phyloP scores from a whole-genome alignment of 2,888 invertebrate species.

The Zygogramma bicolorata region DNA sequence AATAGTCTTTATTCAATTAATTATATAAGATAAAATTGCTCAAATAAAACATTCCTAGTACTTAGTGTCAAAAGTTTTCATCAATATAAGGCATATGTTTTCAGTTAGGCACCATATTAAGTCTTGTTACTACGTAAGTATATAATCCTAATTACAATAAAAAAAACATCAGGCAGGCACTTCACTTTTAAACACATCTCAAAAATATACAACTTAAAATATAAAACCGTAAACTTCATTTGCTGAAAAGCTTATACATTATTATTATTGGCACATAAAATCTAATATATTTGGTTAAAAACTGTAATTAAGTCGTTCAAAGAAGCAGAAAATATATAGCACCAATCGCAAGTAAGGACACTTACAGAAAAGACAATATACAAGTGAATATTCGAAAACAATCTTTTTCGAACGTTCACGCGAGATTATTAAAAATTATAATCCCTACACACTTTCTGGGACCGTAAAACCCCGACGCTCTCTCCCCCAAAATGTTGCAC shows the following conservation, averaged over 20 bases:
- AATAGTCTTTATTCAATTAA: conserved; percentile 33
- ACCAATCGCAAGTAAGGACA: conserved; percentile 58
- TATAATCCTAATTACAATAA: conserved; percentile 24
- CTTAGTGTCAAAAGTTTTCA: conserved; percentile 29
- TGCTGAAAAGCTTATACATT: conserved; percentile 49
- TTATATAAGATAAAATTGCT: conserved; percentile 29
- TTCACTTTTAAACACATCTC: conserved; percentile 29
- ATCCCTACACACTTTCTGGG: neutral
- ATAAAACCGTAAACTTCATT: conserved; percentile 16
- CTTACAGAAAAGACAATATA: conserved; percentile 44
- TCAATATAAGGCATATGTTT: conserved; percentile 43
- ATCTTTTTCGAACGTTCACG: neutral
- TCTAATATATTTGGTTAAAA: conserved; percentile 55
- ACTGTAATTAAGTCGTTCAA: conserved; percentile 44
- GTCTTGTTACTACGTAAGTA: conserved; percentile 41
- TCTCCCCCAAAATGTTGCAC: conserved; percentile 8
- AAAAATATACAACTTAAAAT: conserved; percentile 36
- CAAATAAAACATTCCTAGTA: conserved; percentile 39
- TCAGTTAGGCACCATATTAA: conserved; percentile 42
- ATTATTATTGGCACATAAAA: conserved; percentile 54
- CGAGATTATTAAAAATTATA: neutral
- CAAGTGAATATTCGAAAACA: neutral
- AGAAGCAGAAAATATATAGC: conserved; percentile 52
- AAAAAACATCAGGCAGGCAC: conserved; percentile 33
- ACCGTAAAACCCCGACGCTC: neutral